Evolutionary conservation across 2,113 vertebrate species (phyloP).

Genomic region (Phalacrocorax pelagicus): DNA sequence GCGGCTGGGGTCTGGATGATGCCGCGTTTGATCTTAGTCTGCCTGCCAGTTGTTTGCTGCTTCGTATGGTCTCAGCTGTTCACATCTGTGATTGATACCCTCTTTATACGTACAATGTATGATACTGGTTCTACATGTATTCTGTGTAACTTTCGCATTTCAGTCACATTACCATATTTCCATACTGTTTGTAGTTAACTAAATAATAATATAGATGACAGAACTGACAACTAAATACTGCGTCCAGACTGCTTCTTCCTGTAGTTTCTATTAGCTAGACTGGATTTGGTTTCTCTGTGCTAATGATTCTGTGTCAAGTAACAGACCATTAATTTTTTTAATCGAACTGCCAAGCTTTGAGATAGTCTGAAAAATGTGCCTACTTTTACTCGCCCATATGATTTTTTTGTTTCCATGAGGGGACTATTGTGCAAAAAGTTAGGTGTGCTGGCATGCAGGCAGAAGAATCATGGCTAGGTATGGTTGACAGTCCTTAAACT

Average conservation of each 20-base stretch:
- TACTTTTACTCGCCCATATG: neutral
- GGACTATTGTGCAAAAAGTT: neutral
- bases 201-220: neutral
- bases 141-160: neutral
- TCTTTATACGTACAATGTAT: neutral
- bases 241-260: neutral
- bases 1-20: neutral
- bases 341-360: neutral
- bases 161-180: neutral
- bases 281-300: neutral
- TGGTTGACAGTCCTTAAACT: neutral
- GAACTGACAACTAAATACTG: neutral
- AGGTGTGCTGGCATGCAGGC: neutral
- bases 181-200: neutral
- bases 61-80: neutral
- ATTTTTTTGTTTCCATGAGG: neutral
- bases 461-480: neutral
- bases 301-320: neutral
- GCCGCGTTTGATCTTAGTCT: neutral
- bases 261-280: neutral
- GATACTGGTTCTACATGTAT: neutral
- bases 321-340: neutral
- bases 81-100: neutral
- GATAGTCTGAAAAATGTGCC: neutral
- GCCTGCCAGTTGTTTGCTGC: neutral